phyloP scores from a whole-genome alignment of 2,113 vertebrate species.

The Tupaia tana region DNA sequence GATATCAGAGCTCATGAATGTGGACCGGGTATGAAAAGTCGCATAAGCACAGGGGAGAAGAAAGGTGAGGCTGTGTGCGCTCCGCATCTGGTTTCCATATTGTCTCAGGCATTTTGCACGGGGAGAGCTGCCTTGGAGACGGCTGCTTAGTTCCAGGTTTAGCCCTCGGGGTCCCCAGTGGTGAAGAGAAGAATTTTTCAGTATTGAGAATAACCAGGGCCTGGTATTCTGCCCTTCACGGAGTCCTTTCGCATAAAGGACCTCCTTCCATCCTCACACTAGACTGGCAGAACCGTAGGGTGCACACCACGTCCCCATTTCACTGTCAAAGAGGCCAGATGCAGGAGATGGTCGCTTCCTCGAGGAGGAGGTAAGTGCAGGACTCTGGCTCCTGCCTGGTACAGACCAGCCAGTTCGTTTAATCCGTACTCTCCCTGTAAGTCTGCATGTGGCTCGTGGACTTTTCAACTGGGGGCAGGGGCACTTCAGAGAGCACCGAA shows the following conservation, averaged over 20 bases:
- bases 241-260: neutral
- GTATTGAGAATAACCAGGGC: conserved; percentile 70
- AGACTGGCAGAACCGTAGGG: fast-evolving
- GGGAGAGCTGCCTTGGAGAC: conserved; percentile 27
- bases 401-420: neutral
- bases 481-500: neutral
- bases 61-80: conserved; percentile 18
- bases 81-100: conserved; percentile 79
- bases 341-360: neutral
- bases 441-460: neutral
- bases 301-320: fast-evolving
- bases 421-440: neutral
- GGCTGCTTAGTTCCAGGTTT: conserved; percentile 44
- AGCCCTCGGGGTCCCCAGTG: conserved; percentile 54
- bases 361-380: neutral
- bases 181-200: conserved; percentile 60
- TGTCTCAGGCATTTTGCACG: conserved; percentile 60
- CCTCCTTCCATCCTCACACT: neutral
- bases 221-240: neutral
- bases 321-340: fast-evolving
- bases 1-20: conserved; percentile 75
- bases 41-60: conserved; percentile 4
- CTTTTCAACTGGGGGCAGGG: neutral
- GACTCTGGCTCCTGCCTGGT: neutral
- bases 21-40: conserved; percentile 72